Evolutionary conservation across 2,797 vertebrate species (phyloP).

Genomic region (Enteromius treurensis): DNA sequence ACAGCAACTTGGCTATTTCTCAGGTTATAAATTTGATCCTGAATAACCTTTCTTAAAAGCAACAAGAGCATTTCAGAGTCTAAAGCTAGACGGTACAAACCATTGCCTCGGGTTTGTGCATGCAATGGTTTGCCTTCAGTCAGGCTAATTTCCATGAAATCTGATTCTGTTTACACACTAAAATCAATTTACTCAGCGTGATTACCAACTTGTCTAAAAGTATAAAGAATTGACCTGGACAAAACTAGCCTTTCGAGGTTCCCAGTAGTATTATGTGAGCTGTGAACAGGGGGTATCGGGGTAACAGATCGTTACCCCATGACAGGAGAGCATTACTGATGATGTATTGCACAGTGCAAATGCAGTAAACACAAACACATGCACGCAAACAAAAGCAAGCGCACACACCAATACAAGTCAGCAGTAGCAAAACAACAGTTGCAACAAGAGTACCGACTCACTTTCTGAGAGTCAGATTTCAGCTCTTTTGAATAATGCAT

Average conservation of each 20-base stretch:
- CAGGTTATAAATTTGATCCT: conserved; percentile 6
- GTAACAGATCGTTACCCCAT: conserved; percentile 63
- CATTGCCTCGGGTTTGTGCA: neutral
- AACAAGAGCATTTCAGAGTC: neutral
- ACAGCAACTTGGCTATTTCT: conserved; percentile 6
- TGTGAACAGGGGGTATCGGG: conserved; percentile 48
- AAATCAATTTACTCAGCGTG: conserved; percentile 52
- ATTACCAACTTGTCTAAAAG: conserved; percentile 50
- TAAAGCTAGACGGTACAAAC: neutral
- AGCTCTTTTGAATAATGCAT: conserved; percentile 62
- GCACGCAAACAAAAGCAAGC: conserved; percentile 30
- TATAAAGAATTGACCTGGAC: conserved; percentile 51
- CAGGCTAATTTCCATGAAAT: conserved; percentile 44
- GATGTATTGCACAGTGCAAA: conserved; percentile 56
- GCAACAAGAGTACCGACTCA: conserved; percentile 43
- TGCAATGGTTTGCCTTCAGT: conserved; percentile 16
- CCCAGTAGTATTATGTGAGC: conserved; percentile 49
- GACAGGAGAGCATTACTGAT: conserved; percentile 64
- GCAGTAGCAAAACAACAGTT: conserved; percentile 47
- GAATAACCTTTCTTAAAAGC: conserved; percentile 23
- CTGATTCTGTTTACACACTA: conserved; percentile 32
- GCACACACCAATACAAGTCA: conserved; percentile 30
- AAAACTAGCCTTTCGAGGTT: conserved; percentile 44
- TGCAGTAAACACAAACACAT: conserved; percentile 47
- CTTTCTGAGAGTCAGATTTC: conserved; percentile 58